Evolutionary conservation across 1,140 invertebrate genomes (phyloP).

Genomic region (Drosophila erecta): DNA sequence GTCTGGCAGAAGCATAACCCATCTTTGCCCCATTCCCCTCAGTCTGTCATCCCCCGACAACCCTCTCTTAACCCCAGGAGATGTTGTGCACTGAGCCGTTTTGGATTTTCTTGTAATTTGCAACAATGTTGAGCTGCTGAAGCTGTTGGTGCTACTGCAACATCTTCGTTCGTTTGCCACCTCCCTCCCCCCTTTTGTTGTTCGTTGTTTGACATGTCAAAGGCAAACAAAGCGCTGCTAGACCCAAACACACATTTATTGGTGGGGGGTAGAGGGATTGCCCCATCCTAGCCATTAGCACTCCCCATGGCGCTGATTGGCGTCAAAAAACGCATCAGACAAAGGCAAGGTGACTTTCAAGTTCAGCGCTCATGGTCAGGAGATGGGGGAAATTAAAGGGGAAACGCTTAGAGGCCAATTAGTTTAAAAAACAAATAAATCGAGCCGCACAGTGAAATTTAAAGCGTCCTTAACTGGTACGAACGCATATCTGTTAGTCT

Average conservation of each 20-base stretch:
- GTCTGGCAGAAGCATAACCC: constrained; percentile 60
- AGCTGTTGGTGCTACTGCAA: constrained; percentile 41
- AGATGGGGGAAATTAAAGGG: too few relatives aligned
- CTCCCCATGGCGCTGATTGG: constrained; percentile 65
- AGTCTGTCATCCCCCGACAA: not conserved
- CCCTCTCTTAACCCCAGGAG: not conserved
- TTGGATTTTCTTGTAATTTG: constrained; percentile 73
- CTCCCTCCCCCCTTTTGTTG: constrained; percentile 39
- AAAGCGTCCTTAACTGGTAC: not conserved
- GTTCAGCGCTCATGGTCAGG: constrained; percentile 48
- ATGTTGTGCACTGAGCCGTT: constrained; percentile 71
- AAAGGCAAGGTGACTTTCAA: constrained; percentile 69
- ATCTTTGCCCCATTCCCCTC: constrained; percentile 21
- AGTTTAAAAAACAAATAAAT: not conserved
- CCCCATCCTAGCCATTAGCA: constrained; percentile 15
- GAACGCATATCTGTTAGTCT: too few relatives aligned
- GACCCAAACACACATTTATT: constrained; percentile 12
- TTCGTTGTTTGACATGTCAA: constrained; percentile 66
- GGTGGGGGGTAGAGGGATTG: not conserved
- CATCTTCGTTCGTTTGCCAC: constrained; percentile 17
- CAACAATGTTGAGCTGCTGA: constrained; percentile 60
- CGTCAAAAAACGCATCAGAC: constrained; percentile 77
- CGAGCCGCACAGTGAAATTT: not conserved
- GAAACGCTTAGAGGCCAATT: not conserved
- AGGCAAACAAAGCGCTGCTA: constrained; percentile 64